Conservation (phyloP, 1,140 invertebrate species). For the Cotesia chilonis region DNA sequence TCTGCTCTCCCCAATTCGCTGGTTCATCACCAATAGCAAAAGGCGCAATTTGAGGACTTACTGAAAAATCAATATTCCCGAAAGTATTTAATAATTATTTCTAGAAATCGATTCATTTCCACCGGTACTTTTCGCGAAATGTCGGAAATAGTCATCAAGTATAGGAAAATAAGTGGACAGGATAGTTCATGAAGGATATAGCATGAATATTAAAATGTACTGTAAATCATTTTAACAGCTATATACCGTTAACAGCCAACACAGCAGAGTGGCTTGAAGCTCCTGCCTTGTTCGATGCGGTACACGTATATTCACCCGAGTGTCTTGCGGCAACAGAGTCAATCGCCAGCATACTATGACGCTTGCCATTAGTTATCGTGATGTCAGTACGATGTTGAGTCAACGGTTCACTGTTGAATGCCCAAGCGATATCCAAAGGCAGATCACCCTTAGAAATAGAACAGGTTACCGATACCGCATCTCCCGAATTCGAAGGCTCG, state of each 20-base stretch:
- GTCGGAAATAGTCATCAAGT: neutral
- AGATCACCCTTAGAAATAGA: constrained; percentile 76
- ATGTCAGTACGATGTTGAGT: constrained; percentile 54
- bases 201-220: neutral
- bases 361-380: constrained; percentile 66
- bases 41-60: constrained; percentile 71
- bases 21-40: constrained; percentile 72
- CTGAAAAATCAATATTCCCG: constrained; percentile 53
- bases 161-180: neutral
- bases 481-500: constrained; percentile 76
- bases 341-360: constrained; percentile 71
- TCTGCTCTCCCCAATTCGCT: constrained; percentile 69
- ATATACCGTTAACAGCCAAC: constrained; percentile 80
- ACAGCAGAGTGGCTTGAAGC: constrained; percentile 73
- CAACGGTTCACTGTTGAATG: constrained; percentile 64
- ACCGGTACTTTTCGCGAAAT: too few relatives aligned
- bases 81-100: neutral
- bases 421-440: constrained; percentile 75
- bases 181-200: constrained; percentile 2
- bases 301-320: constrained; percentile 81
- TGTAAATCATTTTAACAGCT: neutral
- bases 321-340: constrained; percentile 77
- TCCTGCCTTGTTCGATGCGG: constrained; percentile 79
- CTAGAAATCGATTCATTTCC: too few relatives aligned
- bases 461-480: constrained; percentile 75